Evolutionary conservation across 2,888 invertebrate species (phyloP).

Genomic region (Cephus pulcher): DNA sequence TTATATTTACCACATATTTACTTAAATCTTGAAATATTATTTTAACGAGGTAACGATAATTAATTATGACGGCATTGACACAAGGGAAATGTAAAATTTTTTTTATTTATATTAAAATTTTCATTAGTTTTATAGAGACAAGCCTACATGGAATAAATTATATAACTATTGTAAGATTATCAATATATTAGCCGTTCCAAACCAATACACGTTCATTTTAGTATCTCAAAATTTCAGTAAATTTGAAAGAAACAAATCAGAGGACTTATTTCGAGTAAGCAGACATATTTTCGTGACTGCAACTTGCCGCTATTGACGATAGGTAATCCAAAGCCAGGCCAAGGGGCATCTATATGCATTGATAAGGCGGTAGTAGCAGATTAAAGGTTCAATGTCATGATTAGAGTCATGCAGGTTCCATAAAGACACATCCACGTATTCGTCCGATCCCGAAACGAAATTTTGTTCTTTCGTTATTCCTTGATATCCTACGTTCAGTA

Average conservation of each 20-base stretch:
- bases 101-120: neutral
- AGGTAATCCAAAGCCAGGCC: conserved; percentile 5
- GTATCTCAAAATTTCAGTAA: neutral
- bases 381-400: conserved; percentile 7
- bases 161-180: neutral
- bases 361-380: conserved; percentile 3
- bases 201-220: neutral
- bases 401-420: neutral
- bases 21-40: no score
- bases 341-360: conserved; percentile 5
- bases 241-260: neutral
- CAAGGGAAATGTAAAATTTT: neutral
- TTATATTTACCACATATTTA: no score
- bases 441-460: neutral
- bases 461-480: no score
- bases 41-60: neutral
- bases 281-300: neutral
- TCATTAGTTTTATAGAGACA: neutral
- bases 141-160: neutral
- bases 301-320: neutral
- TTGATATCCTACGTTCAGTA: no score
- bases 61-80: neutral
- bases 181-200: neutral
- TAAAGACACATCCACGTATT: neutral
- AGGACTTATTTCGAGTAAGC: neutral